Evolutionary conservation across 1,140 invertebrate species (phyloP).

Genomic region (Maniola jurtina): DNA sequence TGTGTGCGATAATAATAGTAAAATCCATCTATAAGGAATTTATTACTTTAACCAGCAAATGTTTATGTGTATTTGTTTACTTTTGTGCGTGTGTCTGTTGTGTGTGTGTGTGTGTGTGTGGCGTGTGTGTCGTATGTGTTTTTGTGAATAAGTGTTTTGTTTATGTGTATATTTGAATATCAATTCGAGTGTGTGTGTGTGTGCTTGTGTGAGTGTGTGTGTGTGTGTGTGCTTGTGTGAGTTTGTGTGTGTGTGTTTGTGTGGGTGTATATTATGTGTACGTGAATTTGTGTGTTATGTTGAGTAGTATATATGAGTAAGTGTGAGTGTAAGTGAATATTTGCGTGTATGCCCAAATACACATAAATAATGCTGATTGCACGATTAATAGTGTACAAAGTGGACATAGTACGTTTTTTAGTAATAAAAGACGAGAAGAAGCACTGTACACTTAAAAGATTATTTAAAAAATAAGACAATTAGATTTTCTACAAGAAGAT

Average conservation of each 20-base stretch:
- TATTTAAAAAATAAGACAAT: not conserved
- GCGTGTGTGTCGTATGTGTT: too few species aligned
- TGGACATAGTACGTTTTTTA: conserved; percentile 24
- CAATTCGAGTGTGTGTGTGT: not conserved
- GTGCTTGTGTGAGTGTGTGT: not conserved
- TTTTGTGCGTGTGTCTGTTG: too few species aligned
- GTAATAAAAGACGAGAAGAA: conserved; percentile 26
- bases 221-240: not conserved
- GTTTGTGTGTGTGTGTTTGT: not conserved
- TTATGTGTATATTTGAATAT: too few species aligned
- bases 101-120: too few species aligned
- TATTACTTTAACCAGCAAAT: too few species aligned
- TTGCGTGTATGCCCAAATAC: too few species aligned
- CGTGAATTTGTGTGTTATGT: not conserved
- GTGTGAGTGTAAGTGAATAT: not conserved
- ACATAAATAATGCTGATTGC: not conserved
- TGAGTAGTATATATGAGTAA: not conserved
- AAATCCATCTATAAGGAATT: too few species aligned
- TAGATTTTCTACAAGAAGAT: too few species aligned
- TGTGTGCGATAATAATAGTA: too few species aligned
- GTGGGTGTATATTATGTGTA: not conserved
- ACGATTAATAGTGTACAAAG: conserved; percentile 13
- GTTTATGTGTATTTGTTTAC: too few species aligned
- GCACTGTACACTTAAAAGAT: conserved; percentile 15
- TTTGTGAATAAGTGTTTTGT: too few species aligned